Evolutionary conservation across 2,113 vertebrate species (phyloP), one percentile per base, ranked within the genome.

Genomic region (Choloepus hoffmanni): DNA sequence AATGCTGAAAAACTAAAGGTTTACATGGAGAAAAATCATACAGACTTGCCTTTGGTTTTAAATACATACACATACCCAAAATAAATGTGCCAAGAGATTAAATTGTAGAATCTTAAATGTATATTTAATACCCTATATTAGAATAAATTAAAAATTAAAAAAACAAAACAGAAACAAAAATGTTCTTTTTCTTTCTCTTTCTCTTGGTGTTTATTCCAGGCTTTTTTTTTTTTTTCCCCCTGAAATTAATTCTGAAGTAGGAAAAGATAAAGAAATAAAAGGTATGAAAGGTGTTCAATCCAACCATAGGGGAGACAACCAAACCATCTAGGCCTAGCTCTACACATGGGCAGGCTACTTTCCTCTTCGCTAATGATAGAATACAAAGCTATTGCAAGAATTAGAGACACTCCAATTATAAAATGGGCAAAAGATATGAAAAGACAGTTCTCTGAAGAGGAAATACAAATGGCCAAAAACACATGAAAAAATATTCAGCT

Each of bases 81-180:
- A 65, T 85, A 58, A 92, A 70, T 50, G 30, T 76, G 4, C 43
- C 40, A 68, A 33, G 36, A 15, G 15, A 65, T 89, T 63, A 85
- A 55, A 95, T 63, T 83, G 19, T 33, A 77, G 15, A 82, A 24
- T 92, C 23, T 84, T 90, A n/a, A 87, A 87, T 76, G 11, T 60
- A 0, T 53, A 26, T 87, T 92, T 89, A 72, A 50, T 74, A 23
- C 26, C 10, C 18, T 70, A 76, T 30, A 26, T 36, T 13, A 19
- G 13, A 81, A n/a, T 65, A 58, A 12, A 19, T 65, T 76, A 11
- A 55, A 78, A 70, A 79, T 63, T 70, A 58, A 6, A 77, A 77
- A 60, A 68, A 30, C 73, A 74, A 40, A 73, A 28, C 9, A 5
- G 7, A 95, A 63, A 36, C 40, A 67, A 92, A 82, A 58, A 84